Conservation (phyloP, 1,140 invertebrate species). For the Acromyrmex heyeri region DNA sequence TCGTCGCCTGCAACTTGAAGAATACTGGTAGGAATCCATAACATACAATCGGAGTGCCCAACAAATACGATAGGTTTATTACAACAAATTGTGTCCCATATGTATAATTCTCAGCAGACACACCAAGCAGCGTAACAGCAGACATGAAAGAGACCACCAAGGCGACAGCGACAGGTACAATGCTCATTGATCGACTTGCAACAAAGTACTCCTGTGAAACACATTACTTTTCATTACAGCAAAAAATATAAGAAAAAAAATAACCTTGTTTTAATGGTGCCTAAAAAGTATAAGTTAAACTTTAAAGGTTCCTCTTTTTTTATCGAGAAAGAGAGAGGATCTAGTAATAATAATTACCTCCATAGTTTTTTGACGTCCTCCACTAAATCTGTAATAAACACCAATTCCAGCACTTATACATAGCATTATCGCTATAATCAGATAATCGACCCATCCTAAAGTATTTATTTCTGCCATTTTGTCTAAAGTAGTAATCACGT, state of each 20-base stretch:
- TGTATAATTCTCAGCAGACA: conserved; percentile 94
- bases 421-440: conserved; percentile 89
- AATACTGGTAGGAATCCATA: conserved; percentile 96
- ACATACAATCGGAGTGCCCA: conserved; percentile 93
- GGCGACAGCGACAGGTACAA: conserved; percentile 93
- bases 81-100: conserved; percentile 94
- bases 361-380: conserved; percentile 94
- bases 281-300: too few species aligned
- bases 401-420: conserved; percentile 91
- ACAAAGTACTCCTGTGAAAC: conserved; percentile 92
- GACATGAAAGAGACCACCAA: conserved; percentile 98
- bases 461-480: conserved; percentile 66
- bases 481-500: neutral
- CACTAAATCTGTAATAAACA: conserved; percentile 94
- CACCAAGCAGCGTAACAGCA: conserved; percentile 96
- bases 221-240: conserved; percentile 24
- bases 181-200: conserved; percentile 92
- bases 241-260: neutral
- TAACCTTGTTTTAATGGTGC: neutral
- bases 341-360: conserved; percentile 86
- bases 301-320: neutral
- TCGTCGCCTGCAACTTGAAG: conserved; percentile 94
- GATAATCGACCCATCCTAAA: conserved; percentile 88
- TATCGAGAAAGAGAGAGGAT: neutral
- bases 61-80: conserved; percentile 93